Percentiles rank a stretch among this genome's conserved stretches.
phyloP scores from a whole-genome alignment of 2,113 vertebrate species.

The Neomonachus schauinslandi region DNA sequence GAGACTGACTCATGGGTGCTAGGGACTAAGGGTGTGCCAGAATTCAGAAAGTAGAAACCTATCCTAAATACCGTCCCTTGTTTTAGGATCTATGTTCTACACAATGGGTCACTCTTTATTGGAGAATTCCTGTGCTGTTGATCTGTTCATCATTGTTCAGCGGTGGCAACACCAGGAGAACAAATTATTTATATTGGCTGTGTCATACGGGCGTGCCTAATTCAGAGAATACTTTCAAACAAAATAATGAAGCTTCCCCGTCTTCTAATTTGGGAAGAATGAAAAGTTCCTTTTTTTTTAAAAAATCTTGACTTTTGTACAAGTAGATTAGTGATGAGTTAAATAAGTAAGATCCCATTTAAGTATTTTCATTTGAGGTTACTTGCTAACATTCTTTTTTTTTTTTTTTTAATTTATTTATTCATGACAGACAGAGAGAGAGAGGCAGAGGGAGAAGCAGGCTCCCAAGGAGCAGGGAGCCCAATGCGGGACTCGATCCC shows the following conservation, averaged over 20 bases:
- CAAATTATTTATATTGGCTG: slow-evolving; percentile 59
- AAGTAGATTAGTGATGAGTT: neutral
- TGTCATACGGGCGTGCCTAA: slow-evolving; percentile 48
- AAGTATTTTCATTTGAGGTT: slow-evolving; percentile 26
- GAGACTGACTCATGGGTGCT: neutral
- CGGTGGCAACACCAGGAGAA: slow-evolving; percentile 1
- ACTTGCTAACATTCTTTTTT: slow-evolving; percentile 24
- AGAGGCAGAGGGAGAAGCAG: too few species aligned
- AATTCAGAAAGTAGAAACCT: slow-evolving; percentile 30
- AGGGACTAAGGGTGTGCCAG: neutral
- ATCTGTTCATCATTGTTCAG: slow-evolving; percentile 52
- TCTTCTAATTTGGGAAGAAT: slow-evolving; percentile 34
- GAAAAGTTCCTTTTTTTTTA: neutral
- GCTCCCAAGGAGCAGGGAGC: too few species aligned
- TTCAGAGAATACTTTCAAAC: slow-evolving; percentile 58
- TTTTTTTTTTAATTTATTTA: too few species aligned
- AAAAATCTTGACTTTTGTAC: neutral
- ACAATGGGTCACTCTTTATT: slow-evolving; percentile 40
- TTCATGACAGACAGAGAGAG: too few species aligned
- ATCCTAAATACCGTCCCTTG: slow-evolving; percentile 46
- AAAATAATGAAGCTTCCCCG: slow-evolving; percentile 28
- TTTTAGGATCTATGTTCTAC: slow-evolving; percentile 20
- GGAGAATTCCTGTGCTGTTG: slow-evolving; percentile 1
- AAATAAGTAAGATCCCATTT: neutral
- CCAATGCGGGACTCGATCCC: too few species aligned